Evolutionary conservation across 2,797 vertebrate genomes (phyloP), one percentile per base, ranked within the genome.

Genomic region (Rachycentron canadum): DNA sequence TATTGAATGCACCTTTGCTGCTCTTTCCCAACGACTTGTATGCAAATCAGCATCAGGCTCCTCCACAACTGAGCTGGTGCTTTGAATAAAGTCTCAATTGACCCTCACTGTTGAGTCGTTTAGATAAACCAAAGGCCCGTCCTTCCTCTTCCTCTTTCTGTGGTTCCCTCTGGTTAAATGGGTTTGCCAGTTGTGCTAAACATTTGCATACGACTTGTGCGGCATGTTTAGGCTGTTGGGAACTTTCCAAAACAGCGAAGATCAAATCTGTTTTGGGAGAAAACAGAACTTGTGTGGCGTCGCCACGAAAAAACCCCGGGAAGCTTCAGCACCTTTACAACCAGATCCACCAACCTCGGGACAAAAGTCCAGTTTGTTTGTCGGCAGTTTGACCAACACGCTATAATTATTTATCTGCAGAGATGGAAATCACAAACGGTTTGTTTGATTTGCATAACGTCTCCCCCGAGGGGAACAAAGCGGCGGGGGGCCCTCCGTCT

Each of bases 361-460:
- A 25, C 36, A 53, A 34, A 56, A 69, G 17, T 69, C 26, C 28
- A 7, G n/a, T 7, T 63, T 3, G 12, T 23, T 2, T 7, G 2
- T 4, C 1, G 69, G 28, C 66, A 45, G 76, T 78, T 82, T 53
- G 72, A 69, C 59, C 45, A 66, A 63, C 68, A 23, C 17, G 62
- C 53, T 63, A 6, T 47, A 45, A 82, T 78, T 74, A 64, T 81
- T 88, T 86, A 82, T 84, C 84, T 72, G 76, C 77, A 69, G 55
- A 78, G 85, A 86, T 84, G 81, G 85, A 87, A 85, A 87, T 87
- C 70, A 80, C 84, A 90, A 93, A 92, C 89, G 82, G 92, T 94
- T 93, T 88, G 75, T 82, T 75, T 63, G 78, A 95, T 95, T 95
- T 94, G 93, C 94, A 95, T 95, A 93, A 85, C 76, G 84, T 77